Evolutionary conservation across 2,888 invertebrate genomes (phyloP).

Genomic region (Drosophila anomelani): DNA sequence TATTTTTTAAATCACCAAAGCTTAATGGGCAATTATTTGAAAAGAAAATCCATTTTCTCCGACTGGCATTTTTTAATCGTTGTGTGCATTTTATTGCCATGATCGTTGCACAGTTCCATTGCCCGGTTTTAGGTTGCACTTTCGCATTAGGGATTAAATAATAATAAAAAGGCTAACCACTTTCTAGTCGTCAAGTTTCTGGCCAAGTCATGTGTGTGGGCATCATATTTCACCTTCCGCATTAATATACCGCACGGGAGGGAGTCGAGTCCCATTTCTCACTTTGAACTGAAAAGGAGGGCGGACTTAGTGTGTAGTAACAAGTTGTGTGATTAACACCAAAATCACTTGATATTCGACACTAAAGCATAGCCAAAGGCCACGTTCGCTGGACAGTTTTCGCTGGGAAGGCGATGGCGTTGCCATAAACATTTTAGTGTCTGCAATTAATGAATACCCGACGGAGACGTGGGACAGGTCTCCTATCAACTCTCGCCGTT

Average conservation of each 20-base stretch:
- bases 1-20: background rate
- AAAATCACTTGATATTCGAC: conserved; percentile 45
- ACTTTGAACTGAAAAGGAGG: background rate
- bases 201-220: conserved; percentile 16
- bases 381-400: conserved; percentile 5
- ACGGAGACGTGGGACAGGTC: conserved; percentile 27
- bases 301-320: conserved; percentile 9
- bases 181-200: conserved; percentile 18
- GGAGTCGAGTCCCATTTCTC: conserved; percentile 5
- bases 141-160: conserved; percentile 12
- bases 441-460: conserved; percentile 30
- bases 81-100: background rate
- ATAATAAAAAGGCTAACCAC: conserved; percentile 7
- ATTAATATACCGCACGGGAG: background rate
- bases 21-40: background rate
- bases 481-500: conserved; percentile 22
- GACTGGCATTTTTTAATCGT: background rate
- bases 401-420: conserved; percentile 1
- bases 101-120: background rate
- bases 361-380: conserved; percentile 35
- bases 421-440: conserved; percentile 37
- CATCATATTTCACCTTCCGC: conserved; percentile 26
- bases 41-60: background rate
- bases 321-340: conserved; percentile 34
- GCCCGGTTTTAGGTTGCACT: conserved; percentile 13